Evolutionary conservation across 2,113 vertebrate species (phyloP).

Genomic region (Carassius carassius): DNA sequence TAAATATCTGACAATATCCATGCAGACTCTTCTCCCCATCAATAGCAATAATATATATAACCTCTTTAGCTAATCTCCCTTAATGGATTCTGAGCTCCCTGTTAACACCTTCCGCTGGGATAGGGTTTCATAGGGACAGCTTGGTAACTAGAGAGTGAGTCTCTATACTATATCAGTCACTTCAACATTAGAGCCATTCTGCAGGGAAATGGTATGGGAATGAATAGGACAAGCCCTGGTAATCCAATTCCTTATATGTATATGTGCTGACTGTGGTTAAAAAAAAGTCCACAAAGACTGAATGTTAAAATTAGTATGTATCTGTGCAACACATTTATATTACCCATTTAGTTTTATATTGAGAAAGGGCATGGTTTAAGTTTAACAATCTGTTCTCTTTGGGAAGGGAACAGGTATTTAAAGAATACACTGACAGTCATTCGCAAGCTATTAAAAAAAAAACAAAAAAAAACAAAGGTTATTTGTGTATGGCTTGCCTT

Average conservation of each 20-base stretch:
- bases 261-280: slow-evolving; percentile 42
- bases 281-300: slow-evolving; percentile 58
- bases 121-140: slow-evolving; percentile 52
- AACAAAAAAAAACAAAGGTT: background rate
- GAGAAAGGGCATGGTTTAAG: background rate
- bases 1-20: slow-evolving; percentile 24
- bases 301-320: slow-evolving; percentile 17
- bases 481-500: background rate
- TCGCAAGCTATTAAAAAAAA: background rate
- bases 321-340: background rate
- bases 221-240: slow-evolving; percentile 67
- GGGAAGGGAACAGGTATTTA: background rate
- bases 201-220: slow-evolving; percentile 43
- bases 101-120: slow-evolving; percentile 49
- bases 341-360: background rate
- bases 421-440: background rate
- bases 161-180: slow-evolving; percentile 33
- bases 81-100: slow-evolving; percentile 54
- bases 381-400: background rate
- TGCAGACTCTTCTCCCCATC: slow-evolving; percentile 1
- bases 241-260: slow-evolving; percentile 67
- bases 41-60: slow-evolving; percentile 33
- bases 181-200: slow-evolving; percentile 61
- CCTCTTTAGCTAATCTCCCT: slow-evolving; percentile 33
- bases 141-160: slow-evolving; percentile 53